Percentiles rank a stretch among this genome's conserved stretches.
Evolutionary conservation across 2,888 invertebrate genomes (phyloP).

Genomic region (Agrenia bidenticulata): DNA sequence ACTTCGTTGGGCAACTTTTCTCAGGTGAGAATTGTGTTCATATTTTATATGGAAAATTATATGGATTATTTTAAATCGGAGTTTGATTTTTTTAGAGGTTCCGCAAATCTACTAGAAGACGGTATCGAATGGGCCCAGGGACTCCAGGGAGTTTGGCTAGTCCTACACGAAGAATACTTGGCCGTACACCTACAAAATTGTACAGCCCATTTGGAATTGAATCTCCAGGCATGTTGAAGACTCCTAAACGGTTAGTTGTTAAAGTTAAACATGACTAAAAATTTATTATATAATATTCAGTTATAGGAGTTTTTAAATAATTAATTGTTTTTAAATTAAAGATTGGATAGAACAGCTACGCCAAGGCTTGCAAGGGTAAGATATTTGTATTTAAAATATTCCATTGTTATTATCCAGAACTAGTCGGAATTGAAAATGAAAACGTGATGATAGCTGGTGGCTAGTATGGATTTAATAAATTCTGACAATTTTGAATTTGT

Average conservation of each 20-base stretch:
- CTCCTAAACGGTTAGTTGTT: conserved; percentile 39
- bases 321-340: conserved; percentile 11
- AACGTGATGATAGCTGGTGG: too few species aligned
- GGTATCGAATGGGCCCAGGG: conserved; percentile 55
- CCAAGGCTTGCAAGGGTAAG: conserved; percentile 36
- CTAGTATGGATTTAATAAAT: too few species aligned
- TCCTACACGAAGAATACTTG: conserved; percentile 56
- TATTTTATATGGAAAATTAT: conserved; percentile 4
- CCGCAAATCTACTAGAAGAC: conserved; percentile 61
- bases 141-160: conserved; percentile 48
- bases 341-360: conserved; percentile 37
- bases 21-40: conserved; percentile 40
- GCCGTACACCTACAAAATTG: conserved; percentile 70
- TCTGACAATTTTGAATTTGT: not conserved
- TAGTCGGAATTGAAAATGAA: too few species aligned
- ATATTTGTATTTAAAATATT: too few species aligned
- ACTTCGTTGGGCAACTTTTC: conserved; percentile 49
- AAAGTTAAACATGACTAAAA: conserved; percentile 9
- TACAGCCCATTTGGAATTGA: conserved; percentile 77
- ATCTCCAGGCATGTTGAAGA: conserved; percentile 60
- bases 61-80: conserved; percentile 52
- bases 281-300: too few species aligned
- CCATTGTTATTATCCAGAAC: too few species aligned
- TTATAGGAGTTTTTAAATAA: conserved; percentile 4
- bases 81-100: conserved; percentile 62